Percentiles rank a stretch among this genome's conserved stretches.
Conservation (phyloP, 2,888 invertebrate genomes). For the Lamellibrachia satsuma region DNA sequence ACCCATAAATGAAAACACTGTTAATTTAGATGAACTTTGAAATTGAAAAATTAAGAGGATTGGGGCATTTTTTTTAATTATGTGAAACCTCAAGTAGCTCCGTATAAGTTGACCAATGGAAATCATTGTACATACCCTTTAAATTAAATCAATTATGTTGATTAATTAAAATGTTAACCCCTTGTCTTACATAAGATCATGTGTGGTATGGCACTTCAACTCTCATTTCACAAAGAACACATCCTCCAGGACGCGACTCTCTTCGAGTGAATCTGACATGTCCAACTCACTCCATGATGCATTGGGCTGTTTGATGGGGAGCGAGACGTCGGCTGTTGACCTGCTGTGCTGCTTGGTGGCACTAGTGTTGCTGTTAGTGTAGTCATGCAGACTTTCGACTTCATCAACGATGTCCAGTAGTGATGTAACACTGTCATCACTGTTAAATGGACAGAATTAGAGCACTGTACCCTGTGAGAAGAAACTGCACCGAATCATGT, state of each 20-base stretch:
- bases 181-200: not conserved
- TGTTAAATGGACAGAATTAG: not conserved
- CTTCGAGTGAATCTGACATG: not conserved
- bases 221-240: conserved; percentile 1
- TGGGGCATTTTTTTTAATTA: too few species aligned
- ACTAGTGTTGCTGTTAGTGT: not conserved
- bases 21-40: too few species aligned
- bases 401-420: conserved; percentile 6
- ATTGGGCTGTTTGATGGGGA: not conserved
- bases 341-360: not conserved
- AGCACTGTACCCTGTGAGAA: not conserved
- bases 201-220: not conserved
- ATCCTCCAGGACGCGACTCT: not conserved
- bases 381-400: not conserved
- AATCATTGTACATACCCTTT: too few species aligned
- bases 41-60: too few species aligned
- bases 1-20: too few species aligned
- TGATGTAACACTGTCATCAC: not conserved
- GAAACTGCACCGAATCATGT: not conserved
- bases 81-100: too few species aligned
- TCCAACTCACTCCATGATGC: not conserved
- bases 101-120: too few species aligned
- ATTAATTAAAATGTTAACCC: not conserved
- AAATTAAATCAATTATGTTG: too few species aligned
- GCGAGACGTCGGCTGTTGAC: not conserved